A percentile compares a stretch with the other conserved stretches of the same genome.
Evolutionary conservation across 2,797 vertebrate genomes (phyloP).

Genomic region (Cossypha dichroa): DNA sequence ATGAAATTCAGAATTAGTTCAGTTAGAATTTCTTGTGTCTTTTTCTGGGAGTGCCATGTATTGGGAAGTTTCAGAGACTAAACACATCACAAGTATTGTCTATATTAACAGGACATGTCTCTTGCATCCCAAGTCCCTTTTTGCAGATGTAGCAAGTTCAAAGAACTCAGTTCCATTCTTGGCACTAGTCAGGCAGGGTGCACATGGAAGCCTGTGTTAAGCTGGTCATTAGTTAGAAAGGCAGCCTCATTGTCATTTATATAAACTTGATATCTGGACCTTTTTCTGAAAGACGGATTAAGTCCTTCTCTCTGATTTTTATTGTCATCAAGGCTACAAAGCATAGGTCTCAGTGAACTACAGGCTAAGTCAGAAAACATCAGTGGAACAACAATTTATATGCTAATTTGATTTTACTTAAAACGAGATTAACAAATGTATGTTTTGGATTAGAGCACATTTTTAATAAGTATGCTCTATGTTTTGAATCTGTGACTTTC

Average conservation of each 20-base stretch:
- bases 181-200: background rate
- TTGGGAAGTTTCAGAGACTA: background rate
- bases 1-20: background rate
- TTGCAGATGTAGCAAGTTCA: background rate
- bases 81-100: background rate
- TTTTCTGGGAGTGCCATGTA: background rate
- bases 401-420: background rate
- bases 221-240: background rate
- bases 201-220: background rate
- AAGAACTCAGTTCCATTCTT: background rate
- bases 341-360: background rate
- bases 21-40: background rate
- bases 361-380: background rate
- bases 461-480: background rate
- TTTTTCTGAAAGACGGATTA: background rate
- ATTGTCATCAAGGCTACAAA: background rate
- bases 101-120: background rate
- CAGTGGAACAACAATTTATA: background rate
- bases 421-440: background rate
- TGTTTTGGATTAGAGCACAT: background rate
- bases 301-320: background rate
- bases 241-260: background rate
- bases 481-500: background rate
- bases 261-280: background rate
- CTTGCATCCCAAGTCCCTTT: accelerated